Base-by-base conservation (phyloP, 2,113 vertebrate species). In the Ceyx melanurus region DNA sequence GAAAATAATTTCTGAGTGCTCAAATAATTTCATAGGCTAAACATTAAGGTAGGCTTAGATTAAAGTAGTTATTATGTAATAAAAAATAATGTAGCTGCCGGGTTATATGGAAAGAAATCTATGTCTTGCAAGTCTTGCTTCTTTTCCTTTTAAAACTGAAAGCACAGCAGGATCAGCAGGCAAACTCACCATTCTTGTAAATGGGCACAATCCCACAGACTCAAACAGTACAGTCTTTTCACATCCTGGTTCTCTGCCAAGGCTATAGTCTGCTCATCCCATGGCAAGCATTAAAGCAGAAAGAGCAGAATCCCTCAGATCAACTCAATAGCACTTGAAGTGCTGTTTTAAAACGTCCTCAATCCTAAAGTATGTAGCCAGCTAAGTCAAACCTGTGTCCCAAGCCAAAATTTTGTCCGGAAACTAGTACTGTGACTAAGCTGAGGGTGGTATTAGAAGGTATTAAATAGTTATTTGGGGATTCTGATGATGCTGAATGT, bases 391-490 rank as follows among this genome's bases (percentile, higher is more conserved):
- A 87, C 51, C 58, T 82, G 35, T 21, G 21, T 61, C 64, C 67
- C 20, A 64, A 88, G 56, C 56, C 75, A 93, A 91, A 96, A 89
- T 64, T 82, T 85, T 83, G 60, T n/a, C 89, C 57, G 88, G 42
- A 70, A 83, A 48, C 29, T 23, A 29, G 64, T 28, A 33, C 7
- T 74, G 40, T 42, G 48, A 78, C 65, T 84, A 86, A 95, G 74
- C 37, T 58, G 62, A 84, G 70, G 37, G 46, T 46, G 58, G 80
- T 60, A 86, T 95, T 92, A 94, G 66, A 75, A 74, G 26, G 43
- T 51, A 68, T 79, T 92, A 92, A 95, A 82, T 93, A 92, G 86
- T 94, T 96, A 82, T 93, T 79, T 82, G 88, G 45, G 65, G 80
- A 94, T 91, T 79, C 88, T 92, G 85, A 81, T 84, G 68, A 70